Conservation (phyloP, 64 coral and sea anemone genomes). For the Dendronephthya gigantea region DNA sequence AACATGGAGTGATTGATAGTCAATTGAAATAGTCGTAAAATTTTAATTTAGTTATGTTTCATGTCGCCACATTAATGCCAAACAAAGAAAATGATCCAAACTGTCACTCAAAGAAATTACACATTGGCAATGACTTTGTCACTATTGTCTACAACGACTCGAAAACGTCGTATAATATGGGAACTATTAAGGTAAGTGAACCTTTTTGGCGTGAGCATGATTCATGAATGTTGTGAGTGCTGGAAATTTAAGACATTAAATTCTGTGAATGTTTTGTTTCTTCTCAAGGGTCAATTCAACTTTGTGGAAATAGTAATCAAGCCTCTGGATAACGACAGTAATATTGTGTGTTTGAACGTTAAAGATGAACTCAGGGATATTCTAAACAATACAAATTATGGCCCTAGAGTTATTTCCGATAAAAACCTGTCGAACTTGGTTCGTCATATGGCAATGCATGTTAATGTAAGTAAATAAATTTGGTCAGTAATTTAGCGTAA, state of each 20-base stretch:
- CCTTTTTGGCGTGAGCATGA: no score
- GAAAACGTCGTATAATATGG: slow-evolving; percentile 61
- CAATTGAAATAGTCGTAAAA: neutral
- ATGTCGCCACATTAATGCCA: slow-evolving; percentile 86
- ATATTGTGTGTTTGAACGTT: slow-evolving; percentile 60
- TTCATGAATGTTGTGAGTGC: no score
- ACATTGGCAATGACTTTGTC: slow-evolving; percentile 98
- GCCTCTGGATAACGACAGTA: slow-evolving; percentile 78
- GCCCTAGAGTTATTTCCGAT: slow-evolving; percentile 71
- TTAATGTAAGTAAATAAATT: slow-evolving; percentile 74
- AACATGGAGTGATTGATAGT: no score
- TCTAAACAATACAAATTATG: slow-evolving; percentile 40
- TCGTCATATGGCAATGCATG: slow-evolving; percentile 70
- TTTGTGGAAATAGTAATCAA: slow-evolving; percentile 87
- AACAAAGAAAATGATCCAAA: slow-evolving; percentile 83
- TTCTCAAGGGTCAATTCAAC: slow-evolving; percentile 81
- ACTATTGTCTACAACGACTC: slow-evolving; percentile 96
- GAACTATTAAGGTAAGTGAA: slow-evolving; percentile 71
- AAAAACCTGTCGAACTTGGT: slow-evolving; percentile 58
- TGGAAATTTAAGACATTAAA: no score
- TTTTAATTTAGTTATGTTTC: slow-evolving; percentile 69
- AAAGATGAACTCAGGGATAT: slow-evolving; percentile 83
- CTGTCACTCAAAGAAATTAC: slow-evolving; percentile 91
- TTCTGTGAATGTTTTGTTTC: no score
- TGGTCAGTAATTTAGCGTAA: no score